Evolutionary conservation across 2,113 vertebrate species (phyloP).

Genomic region (Abramis brama): DNA sequence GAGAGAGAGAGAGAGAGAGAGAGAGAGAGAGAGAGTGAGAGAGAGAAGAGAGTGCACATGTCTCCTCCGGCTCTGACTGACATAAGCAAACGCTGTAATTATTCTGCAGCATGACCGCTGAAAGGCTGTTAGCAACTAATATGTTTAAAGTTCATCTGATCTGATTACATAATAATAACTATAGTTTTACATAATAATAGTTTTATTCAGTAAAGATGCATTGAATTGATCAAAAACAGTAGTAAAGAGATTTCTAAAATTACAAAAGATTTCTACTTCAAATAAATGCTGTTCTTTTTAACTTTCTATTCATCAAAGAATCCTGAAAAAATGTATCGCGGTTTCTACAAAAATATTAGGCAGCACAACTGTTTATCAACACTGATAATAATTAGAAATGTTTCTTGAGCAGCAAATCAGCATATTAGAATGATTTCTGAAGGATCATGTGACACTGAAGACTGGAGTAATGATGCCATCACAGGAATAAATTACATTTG

Average conservation of each 20-base stretch:
- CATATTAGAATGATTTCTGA: not conserved
- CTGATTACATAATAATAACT: too few species aligned
- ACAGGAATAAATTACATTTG: not conserved
- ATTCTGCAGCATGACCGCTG: constrained; percentile 17
- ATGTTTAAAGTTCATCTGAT: constrained; percentile 23
- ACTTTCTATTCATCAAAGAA: not conserved
- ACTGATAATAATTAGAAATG: not conserved
- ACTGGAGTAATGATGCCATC: not conserved
- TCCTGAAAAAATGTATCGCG: not conserved
- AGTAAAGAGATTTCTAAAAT: not conserved
- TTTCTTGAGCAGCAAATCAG: not conserved
- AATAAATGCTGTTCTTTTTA: not conserved
- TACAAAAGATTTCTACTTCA: not conserved
- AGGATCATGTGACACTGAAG: not conserved
- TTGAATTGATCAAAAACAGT: not conserved
- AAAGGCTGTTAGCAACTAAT: constrained; percentile 33
- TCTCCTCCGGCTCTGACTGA: constrained; percentile 8
- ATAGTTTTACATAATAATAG: too few species aligned
- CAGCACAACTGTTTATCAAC: not conserved
- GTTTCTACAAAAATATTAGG: not conserved
- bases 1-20: constrained; percentile 6
- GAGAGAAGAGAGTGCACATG: not conserved
- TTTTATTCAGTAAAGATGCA: not conserved
- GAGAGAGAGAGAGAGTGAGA: not conserved
- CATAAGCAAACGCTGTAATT: constrained; percentile 27